These are phyloP conservation scores for Geotrupes spiniger DNA, from an alignment of 2,888 invertebrate genomes.

Conservation along the genomic window DNA sequence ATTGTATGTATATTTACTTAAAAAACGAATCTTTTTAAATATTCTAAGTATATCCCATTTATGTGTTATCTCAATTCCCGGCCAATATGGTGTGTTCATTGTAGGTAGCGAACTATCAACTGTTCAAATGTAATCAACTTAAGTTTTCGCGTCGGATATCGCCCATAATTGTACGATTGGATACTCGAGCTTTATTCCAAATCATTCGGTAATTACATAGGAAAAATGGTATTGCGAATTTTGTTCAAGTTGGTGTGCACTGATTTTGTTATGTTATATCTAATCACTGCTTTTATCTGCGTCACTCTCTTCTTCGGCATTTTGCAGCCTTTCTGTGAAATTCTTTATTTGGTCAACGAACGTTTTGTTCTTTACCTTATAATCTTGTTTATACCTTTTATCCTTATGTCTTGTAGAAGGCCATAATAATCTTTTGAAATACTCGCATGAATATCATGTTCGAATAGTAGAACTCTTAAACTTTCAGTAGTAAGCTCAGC, in stretches of 20 bases:
- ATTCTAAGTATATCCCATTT: too few species aligned
- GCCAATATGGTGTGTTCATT: too few species aligned
- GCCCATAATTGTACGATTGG: too few species aligned
- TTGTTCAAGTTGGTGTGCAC: slow-evolving; percentile 45
- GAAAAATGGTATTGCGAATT: slow-evolving; percentile 47
- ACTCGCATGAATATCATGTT: slow-evolving; percentile 99
- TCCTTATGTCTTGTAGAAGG: slow-evolving; percentile 95
- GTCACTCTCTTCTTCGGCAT: slow-evolving; percentile 84
- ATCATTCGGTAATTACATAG: slow-evolving; percentile 45
- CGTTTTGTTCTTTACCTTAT: slow-evolving; percentile 92
- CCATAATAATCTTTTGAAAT: slow-evolving; percentile 94
- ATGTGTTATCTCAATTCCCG: too few species aligned
- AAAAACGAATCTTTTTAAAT: too few species aligned
- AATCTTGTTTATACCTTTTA: slow-evolving; percentile 95
- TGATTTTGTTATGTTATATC: slow-evolving; percentile 36
- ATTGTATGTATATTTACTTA: too few species aligned
- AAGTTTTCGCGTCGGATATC: too few species aligned
- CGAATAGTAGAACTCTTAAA: slow-evolving; percentile 97
- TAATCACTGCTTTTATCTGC: slow-evolving; percentile 54
- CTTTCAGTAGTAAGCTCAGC: slow-evolving; percentile 82
- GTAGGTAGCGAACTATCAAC: too few species aligned
- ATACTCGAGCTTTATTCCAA: too few species aligned
- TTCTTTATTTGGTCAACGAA: slow-evolving; percentile 98
- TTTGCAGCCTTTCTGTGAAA: slow-evolving; percentile 96
- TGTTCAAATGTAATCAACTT: too few species aligned